Conservation (phyloP, 2,797 vertebrate genomes). For the Botia almorhae region DNA sequence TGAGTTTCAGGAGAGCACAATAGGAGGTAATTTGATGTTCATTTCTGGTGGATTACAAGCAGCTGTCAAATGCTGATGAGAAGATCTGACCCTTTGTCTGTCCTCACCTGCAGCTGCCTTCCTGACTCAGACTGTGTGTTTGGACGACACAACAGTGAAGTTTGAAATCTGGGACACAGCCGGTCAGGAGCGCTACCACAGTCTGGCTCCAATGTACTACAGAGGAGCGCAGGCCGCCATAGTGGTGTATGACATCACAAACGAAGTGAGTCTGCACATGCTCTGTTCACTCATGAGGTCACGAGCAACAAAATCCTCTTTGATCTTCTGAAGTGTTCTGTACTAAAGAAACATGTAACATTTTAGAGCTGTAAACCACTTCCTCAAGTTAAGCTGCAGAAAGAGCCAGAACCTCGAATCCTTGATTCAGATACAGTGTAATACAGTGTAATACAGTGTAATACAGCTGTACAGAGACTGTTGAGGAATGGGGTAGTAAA, state of each 20-base stretch:
- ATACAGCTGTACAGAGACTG: neutral
- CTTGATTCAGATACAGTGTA: too few species aligned
- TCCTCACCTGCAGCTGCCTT: slow-evolving; percentile 88
- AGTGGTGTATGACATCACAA: slow-evolving; percentile 98
- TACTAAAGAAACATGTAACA: too few species aligned
- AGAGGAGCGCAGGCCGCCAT: slow-evolving; percentile 98
- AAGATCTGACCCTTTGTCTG: slow-evolving; percentile 45
- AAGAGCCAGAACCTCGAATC: too few species aligned
- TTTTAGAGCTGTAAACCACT: too few species aligned
- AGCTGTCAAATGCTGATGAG: neutral
- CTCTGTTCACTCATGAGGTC: neutral
- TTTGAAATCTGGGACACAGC: slow-evolving; percentile 99
- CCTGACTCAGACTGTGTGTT: slow-evolving; percentile 98
- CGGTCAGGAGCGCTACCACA: slow-evolving; percentile 98
- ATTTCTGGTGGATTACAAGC: neutral
- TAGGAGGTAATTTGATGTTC: slow-evolving; percentile 86
- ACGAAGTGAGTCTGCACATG: slow-evolving; percentile 85
- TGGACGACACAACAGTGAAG: slow-evolving; percentile 98
- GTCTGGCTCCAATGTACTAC: slow-evolving; percentile 99
- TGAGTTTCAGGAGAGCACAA: slow-evolving; percentile 99
- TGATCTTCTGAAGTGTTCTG: too few species aligned
- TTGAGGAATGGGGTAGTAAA: neutral
- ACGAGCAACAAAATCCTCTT: neutral
- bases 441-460: neutral
- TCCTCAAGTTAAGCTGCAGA: neutral